A percentile compares a stretch with the other conserved stretches of the same genome.
phyloP scores from a whole-genome alignment of 2,113 vertebrate genomes.

The Chaetorhynchus papuensis region DNA sequence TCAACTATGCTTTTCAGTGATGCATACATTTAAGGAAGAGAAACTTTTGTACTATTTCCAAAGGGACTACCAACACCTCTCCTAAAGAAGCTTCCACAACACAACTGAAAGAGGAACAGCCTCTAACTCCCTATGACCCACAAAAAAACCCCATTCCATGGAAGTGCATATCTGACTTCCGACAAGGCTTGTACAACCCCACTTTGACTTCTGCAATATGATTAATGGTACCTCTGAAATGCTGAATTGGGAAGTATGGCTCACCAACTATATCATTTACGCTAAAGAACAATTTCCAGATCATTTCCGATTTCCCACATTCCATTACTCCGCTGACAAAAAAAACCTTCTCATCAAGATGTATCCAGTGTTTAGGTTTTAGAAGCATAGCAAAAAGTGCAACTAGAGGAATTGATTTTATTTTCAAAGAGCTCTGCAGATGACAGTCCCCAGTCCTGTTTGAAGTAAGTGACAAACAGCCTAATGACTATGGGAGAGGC shows the following conservation, averaged over 20 bases:
- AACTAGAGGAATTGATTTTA: not conserved
- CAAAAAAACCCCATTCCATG: not conserved
- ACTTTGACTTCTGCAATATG: not conserved
- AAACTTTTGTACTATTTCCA: not conserved
- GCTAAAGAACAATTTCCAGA: not conserved
- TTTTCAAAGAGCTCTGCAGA: not conserved
- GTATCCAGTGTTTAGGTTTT: not conserved
- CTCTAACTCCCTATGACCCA: not conserved
- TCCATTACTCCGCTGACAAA: not conserved
- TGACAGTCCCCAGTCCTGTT: not conserved
- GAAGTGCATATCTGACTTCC: not conserved
- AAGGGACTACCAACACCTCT: not conserved
- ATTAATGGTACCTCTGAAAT: not conserved
- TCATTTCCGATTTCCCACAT: not conserved
- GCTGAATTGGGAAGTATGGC: not conserved
- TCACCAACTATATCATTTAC: not conserved
- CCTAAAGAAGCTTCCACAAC: not conserved
- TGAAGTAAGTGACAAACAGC: constrained; percentile 4
- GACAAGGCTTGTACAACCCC: not conserved
- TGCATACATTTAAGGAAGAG: not conserved
- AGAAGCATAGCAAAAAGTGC: not conserved
- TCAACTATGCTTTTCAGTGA: not conserved
- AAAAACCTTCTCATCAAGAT: not conserved
- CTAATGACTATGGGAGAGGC: not conserved
- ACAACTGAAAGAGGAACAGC: not conserved